Percentiles rank a stretch among this genome's conserved stretches.
These are phyloP conservation scores for Calliphora vicina DNA, from an alignment of 1,140 invertebrate genomes.

Conservation along the genomic window DNA sequence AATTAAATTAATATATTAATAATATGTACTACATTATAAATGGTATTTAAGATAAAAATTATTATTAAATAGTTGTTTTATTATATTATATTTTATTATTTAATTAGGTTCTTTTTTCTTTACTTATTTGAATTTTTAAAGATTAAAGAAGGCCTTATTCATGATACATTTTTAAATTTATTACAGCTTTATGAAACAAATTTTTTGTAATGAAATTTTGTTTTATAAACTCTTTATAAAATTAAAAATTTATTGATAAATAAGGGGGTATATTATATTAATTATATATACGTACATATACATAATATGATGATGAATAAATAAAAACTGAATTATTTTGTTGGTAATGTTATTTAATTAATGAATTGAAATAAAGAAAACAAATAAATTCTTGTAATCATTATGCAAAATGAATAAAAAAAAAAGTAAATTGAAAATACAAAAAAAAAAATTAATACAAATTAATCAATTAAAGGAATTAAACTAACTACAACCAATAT, in stretches of 20 bases:
- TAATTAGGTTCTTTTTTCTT: constrained; percentile 1
- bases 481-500: no score
- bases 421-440: not conserved
- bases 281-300: not conserved
- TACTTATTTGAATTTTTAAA: constrained; percentile 9
- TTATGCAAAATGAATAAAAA: not conserved
- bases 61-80: constrained; percentile 32
- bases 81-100: constrained; percentile 31
- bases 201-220: no score
- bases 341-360: constrained; percentile 40
- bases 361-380: not conserved
- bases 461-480: no score
- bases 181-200: no score
- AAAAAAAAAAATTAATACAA: no score
- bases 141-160: no score
- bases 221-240: no score
- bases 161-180: no score
- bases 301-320: constrained; percentile 8
- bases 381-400: not conserved
- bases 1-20: constrained; percentile 28
- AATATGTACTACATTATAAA: constrained; percentile 26
- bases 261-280: no score
- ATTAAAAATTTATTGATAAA: no score
- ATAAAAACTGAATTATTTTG: constrained; percentile 37
- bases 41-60: constrained; percentile 34